A percentile compares a stretch with the other conserved stretches of the same genome.
phyloP scores from a whole-genome alignment of 2,888 invertebrate genomes.

The Hartigia nigra region DNA sequence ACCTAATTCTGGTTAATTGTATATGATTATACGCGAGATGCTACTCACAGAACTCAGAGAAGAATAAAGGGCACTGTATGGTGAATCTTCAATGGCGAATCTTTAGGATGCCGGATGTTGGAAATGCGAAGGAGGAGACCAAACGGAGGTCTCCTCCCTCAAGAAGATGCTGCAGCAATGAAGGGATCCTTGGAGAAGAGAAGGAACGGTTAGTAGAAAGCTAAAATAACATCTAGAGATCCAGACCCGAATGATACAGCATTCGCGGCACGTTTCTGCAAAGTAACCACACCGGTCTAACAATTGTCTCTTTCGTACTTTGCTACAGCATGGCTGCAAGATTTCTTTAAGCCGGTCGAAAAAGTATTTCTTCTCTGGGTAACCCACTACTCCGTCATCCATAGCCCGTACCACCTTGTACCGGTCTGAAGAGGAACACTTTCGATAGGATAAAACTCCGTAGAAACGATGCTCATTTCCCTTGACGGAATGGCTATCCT shows the following conservation, averaged over 20 bases:
- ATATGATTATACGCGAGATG: constrained; percentile 41
- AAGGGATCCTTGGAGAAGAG: constrained; percentile 20
- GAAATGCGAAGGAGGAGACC: constrained; percentile 12
- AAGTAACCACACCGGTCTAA: constrained; percentile 13
- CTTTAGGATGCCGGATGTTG: constrained; percentile 9
- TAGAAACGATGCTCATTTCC: background rate
- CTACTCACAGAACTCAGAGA: constrained; percentile 13
- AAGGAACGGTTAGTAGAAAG: constrained; percentile 23
- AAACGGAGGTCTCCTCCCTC: constrained; percentile 14
- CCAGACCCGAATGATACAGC: constrained; percentile 19
- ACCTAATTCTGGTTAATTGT: constrained; percentile 50
- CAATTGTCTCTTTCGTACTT: background rate
- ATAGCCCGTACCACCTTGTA: background rate
- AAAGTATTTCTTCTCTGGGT: background rate
- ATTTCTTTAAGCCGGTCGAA: background rate
- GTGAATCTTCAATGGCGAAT: constrained; percentile 9
- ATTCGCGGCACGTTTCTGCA: constrained; percentile 28
- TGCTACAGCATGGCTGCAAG: background rate
- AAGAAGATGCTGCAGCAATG: constrained; percentile 6
- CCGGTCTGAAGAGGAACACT: background rate
- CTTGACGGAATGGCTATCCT: background rate
- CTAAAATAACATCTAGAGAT: constrained; percentile 25
- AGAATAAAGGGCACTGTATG: constrained; percentile 13
- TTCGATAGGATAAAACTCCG: background rate
- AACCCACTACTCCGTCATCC: background rate